Percentiles rank a stretch among this genome's conserved stretches.
phyloP scores from a whole-genome alignment of 2,113 vertebrate species.

The Drymodes brunneopygia region DNA sequence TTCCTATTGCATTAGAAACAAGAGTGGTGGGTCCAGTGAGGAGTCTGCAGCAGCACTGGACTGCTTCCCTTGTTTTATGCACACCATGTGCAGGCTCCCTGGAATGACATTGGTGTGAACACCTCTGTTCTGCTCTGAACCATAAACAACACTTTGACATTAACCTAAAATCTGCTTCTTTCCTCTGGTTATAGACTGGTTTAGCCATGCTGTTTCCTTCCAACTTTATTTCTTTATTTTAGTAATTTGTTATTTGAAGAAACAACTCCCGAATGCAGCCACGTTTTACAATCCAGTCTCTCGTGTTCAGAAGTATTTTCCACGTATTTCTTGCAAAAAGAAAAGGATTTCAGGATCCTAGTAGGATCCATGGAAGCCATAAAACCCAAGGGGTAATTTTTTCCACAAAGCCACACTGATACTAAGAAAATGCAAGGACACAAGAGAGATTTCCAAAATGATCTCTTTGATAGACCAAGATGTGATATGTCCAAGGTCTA shows the following conservation, averaged over 20 bases:
- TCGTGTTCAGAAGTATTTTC: neutral
- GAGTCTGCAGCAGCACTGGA: neutral
- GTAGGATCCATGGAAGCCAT: neutral
- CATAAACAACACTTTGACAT: neutral
- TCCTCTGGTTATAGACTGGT: neutral
- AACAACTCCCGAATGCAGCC: neutral
- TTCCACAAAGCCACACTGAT: neutral
- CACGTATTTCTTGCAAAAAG: neutral
- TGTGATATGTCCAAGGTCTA: neutral
- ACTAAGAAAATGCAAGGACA: neutral
- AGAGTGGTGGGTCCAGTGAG: fast-evolving
- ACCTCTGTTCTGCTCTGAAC: neutral
- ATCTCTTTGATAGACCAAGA: neutral
- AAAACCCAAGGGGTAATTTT: neutral
- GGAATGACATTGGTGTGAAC: neutral
- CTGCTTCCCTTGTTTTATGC: neutral
- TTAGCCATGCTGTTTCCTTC: neutral
- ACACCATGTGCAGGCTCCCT: fast-evolving
- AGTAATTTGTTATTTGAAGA: neutral
- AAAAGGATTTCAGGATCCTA: neutral
- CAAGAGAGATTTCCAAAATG: neutral
- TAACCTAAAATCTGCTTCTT: neutral
- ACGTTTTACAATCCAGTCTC: neutral
- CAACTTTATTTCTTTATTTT: neutral
- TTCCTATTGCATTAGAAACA: neutral